phyloP scores from a whole-genome alignment of 2,888 invertebrate genomes.

The Cartodere bifasciata region DNA sequence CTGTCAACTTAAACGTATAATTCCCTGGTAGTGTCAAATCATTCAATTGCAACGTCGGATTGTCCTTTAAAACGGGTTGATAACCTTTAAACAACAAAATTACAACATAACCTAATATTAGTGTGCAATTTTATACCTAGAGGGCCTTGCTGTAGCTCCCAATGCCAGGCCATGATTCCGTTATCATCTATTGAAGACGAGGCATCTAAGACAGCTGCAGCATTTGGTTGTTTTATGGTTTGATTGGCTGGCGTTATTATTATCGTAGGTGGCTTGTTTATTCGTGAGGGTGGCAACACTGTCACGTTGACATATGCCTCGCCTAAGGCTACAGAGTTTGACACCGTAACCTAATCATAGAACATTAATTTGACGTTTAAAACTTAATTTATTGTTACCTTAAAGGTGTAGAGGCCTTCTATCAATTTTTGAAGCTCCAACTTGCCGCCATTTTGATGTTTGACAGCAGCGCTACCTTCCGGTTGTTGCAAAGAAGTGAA shows the following conservation, averaged over 20 bases:
- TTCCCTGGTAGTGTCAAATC: conserved; percentile 78
- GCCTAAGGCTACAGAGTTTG: conserved; percentile 63
- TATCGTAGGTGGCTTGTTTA: conserved; percentile 73
- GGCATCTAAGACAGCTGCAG: conserved; percentile 81
- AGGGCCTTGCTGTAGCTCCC: conserved; percentile 85
- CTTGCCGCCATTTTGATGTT: conserved; percentile 70
- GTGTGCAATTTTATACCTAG: conserved; percentile 30
- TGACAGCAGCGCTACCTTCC: conserved; percentile 57
- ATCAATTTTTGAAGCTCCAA: conserved; percentile 73
- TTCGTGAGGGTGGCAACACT: conserved; percentile 70
- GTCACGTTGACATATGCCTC: conserved; percentile 82
- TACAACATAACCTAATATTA: conserved; percentile 1
- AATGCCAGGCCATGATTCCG: conserved; percentile 76
- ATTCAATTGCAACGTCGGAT: conserved; percentile 70
- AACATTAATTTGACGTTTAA: conserved; percentile 1
- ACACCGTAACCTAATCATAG: conserved; percentile 47
- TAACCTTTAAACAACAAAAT: conserved; percentile 45
- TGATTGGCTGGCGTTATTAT: conserved; percentile 77
- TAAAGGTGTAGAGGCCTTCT: conserved; percentile 80
- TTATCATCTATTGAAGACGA: conserved; percentile 57
- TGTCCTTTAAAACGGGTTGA: conserved; percentile 65
- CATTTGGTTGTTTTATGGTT: conserved; percentile 80
- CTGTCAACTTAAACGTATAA: conserved; percentile 80
- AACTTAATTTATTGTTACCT: conserved; percentile 35
- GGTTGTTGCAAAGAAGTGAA: conserved; percentile 83